Percentiles rank a stretch among this genome's conserved stretches.
These are phyloP conservation scores for Aurelia sp. DNA, from an alignment of 30 jellyfish, hydroid and myxozoan genomes.

Conservation along the genomic window DNA sequence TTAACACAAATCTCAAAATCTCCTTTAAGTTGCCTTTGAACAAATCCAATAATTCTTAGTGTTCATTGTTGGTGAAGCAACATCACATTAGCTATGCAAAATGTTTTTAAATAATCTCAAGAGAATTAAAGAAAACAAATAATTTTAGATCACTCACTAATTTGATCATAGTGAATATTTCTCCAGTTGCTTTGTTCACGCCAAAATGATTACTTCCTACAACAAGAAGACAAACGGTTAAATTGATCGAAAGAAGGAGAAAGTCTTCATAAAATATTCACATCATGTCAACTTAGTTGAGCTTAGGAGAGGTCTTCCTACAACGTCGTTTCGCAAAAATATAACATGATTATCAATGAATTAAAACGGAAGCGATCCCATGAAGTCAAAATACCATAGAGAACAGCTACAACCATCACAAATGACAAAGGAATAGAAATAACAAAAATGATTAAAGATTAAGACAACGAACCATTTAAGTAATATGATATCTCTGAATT, in stretches of 20 bases:
- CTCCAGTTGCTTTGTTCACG: slow-evolving; percentile 23
- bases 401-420: too few species aligned
- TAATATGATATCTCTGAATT: slow-evolving; percentile 30
- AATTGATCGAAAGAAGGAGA: background rate
- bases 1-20: too few species aligned
- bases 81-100: background rate
- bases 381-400: too few species aligned
- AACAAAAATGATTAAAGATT: background rate
- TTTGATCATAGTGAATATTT: slow-evolving; percentile 3
- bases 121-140: background rate
- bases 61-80: too few species aligned
- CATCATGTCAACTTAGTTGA: too few species aligned
- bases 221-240: too few species aligned
- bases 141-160: slow-evolving; percentile 19
- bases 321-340: too few species aligned
- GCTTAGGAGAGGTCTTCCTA: too few species aligned
- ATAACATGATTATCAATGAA: too few species aligned
- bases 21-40: too few species aligned
- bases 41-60: too few species aligned
- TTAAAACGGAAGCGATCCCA: too few species aligned
- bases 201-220: slow-evolving; percentile 36
- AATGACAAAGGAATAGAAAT: background rate
- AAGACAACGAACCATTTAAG: slow-evolving; percentile 24
- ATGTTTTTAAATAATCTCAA: background rate
- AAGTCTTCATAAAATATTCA: background rate